Evolutionary conservation across 2,797 vertebrate species (phyloP).

Genomic region (Lacerta agilis): DNA sequence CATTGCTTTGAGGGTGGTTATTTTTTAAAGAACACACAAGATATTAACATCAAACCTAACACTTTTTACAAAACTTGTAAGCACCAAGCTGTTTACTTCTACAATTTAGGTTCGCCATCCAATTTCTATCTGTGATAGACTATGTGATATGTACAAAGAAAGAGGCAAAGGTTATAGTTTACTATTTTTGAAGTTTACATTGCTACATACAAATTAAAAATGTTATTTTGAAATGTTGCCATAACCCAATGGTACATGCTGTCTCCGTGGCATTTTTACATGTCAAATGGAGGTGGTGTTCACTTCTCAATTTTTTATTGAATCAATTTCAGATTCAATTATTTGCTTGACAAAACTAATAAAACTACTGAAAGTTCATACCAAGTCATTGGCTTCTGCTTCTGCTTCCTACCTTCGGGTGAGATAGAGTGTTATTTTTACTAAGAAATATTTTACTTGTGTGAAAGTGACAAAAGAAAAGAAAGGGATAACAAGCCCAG

Average conservation of each 20-base stretch:
- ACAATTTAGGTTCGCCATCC: slow-evolving; percentile 79
- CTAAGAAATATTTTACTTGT: background rate
- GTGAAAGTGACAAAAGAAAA: background rate
- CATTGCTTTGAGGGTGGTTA: slow-evolving; percentile 63
- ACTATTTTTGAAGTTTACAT: slow-evolving; percentile 87
- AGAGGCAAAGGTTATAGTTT: slow-evolving; percentile 76
- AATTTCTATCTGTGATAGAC: slow-evolving; percentile 84
- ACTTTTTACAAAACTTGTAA: slow-evolving; percentile 81
- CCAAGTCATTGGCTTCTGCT: background rate
- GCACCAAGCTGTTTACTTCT: slow-evolving; percentile 78
- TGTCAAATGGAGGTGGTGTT: slow-evolving; percentile 71
- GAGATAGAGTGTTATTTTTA: background rate
- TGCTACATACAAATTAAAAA: slow-evolving; percentile 78
- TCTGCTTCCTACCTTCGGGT: slow-evolving; percentile 26
- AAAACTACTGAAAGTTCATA: slow-evolving; percentile 76
- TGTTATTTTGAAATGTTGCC: slow-evolving; percentile 79
- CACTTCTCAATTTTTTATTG: slow-evolving; percentile 79
- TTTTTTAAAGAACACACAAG: slow-evolving; percentile 66
- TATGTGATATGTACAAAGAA: slow-evolving; percentile 75
- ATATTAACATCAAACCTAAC: slow-evolving; percentile 75
- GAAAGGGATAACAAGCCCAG: background rate
- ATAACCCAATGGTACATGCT: slow-evolving; percentile 75
- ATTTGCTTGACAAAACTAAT: slow-evolving; percentile 80
- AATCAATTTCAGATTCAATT: slow-evolving; percentile 80
- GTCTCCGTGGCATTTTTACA: slow-evolving; percentile 71